Conservation (phyloP, 2,888 invertebrate species). For the Plagodis dolabraria region DNA sequence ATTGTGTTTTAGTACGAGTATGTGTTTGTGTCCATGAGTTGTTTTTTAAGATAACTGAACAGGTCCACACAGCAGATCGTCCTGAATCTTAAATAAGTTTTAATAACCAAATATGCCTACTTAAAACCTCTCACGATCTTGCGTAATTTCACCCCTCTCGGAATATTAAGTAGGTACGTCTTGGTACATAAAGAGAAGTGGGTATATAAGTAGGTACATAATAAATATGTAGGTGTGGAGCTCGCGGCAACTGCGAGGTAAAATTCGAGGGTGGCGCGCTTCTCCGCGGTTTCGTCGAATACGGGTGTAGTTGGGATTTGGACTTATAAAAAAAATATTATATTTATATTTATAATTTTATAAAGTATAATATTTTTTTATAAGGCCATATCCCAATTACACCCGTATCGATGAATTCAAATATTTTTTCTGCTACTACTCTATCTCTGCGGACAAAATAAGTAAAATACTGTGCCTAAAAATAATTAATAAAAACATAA, state of each 20-base stretch:
- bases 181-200: constrained; percentile 43
- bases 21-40: no score
- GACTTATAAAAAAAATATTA: constrained; percentile 6
- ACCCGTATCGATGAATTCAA: no score
- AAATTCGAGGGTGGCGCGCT: constrained; percentile 67
- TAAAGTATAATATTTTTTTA: no score
- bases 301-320: constrained; percentile 38
- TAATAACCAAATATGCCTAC: neutral
- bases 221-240: constrained; percentile 63
- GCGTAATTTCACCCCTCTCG: constrained; percentile 21
- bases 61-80: no score
- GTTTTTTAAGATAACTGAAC: no score
- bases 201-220: constrained; percentile 47
- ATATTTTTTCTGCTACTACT: no score
- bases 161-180: constrained; percentile 37
- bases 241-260: constrained; percentile 65
- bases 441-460: no score
- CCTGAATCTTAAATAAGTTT: neutral
- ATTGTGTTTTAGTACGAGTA: no score
- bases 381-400: no score
- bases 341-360: no score
- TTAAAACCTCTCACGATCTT: constrained; percentile 4
- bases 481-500: no score
- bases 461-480: no score
- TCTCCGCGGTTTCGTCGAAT: constrained; percentile 18